A percentile compares a stretch with the other conserved stretches of the same genome.
phyloP scores from a whole-genome alignment of 2,888 invertebrate species.

The Mesorhabditis spiculigera region DNA sequence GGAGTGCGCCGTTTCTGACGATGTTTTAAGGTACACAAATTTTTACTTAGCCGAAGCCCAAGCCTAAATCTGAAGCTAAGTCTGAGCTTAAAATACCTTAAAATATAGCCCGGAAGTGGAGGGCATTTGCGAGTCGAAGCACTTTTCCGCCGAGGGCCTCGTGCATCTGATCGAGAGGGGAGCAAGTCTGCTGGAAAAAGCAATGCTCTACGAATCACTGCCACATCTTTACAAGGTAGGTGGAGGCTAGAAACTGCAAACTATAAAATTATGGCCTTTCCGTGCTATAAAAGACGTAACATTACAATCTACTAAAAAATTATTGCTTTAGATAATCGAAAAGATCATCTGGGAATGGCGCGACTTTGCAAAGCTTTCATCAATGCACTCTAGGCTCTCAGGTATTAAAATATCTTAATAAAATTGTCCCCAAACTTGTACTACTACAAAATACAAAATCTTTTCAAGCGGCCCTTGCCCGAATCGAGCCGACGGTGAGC shows the following conservation, averaged over 20 bases:
- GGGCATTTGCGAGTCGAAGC: constrained; percentile 78
- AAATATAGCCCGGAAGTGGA: constrained; percentile 67
- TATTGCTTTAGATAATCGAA: constrained; percentile 67
- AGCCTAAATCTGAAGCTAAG: not conserved
- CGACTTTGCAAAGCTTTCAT: constrained; percentile 66
- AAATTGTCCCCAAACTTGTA: not conserved
- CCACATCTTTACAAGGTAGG: constrained; percentile 78
- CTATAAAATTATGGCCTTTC: not conserved
- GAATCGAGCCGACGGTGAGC: constrained; percentile 16
- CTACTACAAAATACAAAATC: not conserved
- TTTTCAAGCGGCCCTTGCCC: constrained; percentile 11
- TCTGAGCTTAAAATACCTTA: not conserved
- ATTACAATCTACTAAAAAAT: not conserved
- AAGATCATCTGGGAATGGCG: constrained; percentile 86
- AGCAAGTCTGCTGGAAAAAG: constrained; percentile 63
- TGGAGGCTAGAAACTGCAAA: not conserved
- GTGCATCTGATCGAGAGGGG: constrained; percentile 83
- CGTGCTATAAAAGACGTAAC: not conserved
- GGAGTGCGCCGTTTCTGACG: constrained; percentile 88
- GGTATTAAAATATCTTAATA: not conserved
- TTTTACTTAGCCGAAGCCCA: constrained; percentile 63
- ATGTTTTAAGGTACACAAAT: constrained; percentile 72
- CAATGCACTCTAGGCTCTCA: constrained; percentile 19
- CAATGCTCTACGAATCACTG: constrained; percentile 76
- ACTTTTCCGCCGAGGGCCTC: constrained; percentile 72